Evolutionary conservation across 2,113 vertebrate genomes (phyloP).

Genomic region (Heterocephalus glaber): DNA sequence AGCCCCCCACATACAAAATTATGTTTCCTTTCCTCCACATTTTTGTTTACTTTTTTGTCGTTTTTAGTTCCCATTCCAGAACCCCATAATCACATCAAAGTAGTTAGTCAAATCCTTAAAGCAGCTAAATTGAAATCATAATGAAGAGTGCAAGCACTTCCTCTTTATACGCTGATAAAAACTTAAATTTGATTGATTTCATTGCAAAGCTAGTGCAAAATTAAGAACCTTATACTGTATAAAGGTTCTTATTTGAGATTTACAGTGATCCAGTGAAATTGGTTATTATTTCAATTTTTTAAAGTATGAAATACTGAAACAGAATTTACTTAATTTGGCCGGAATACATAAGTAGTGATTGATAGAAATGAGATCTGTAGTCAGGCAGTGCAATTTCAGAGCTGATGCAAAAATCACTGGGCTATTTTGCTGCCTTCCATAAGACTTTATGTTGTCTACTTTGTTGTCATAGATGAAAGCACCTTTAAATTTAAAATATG

Average conservation of each 20-base stretch:
- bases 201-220: background rate
- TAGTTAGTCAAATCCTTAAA: background rate
- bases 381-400: background rate
- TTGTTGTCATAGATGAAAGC: background rate
- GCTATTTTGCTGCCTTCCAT: background rate
- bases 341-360: too few relatives aligned
- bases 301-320: background rate
- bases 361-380: background rate
- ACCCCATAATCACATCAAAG: background rate
- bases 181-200: background rate
- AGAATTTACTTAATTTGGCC: background rate
- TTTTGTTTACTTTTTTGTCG: background rate
- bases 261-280: background rate
- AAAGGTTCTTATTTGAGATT: background rate
- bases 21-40: background rate
- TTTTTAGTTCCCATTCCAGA: background rate
- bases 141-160: background rate
- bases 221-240: background rate
- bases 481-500: background rate
- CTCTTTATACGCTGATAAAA: background rate
- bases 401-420: background rate
- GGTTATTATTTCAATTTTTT: background rate
- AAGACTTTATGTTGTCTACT: background rate
- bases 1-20: background rate
- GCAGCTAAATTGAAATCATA: background rate